Conservation (phyloP, 2,113 vertebrate genomes). For the Microtus montanus region DNA sequence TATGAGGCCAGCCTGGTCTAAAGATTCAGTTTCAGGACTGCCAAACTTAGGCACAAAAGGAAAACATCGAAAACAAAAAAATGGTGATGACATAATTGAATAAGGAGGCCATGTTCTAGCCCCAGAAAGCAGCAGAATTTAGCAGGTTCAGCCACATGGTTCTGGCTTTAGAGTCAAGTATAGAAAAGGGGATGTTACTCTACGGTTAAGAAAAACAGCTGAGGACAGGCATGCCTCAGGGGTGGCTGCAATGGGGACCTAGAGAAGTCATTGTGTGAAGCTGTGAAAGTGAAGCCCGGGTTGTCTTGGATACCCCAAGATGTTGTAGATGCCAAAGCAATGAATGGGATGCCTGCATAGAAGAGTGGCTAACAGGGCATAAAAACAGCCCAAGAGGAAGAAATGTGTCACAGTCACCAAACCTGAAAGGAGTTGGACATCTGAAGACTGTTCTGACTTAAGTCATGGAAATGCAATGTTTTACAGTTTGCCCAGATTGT, state of each 20-base stretch:
- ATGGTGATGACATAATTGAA: not conserved
- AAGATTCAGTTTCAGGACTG: not conserved
- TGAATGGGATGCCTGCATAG: not conserved
- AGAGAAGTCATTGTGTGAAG: not conserved
- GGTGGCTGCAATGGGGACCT: not conserved
- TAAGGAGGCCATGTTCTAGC: not conserved
- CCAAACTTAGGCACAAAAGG: not conserved
- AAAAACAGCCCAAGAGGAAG: not conserved
- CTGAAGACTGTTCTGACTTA: not conserved
- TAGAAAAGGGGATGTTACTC: not conserved
- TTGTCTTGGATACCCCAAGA: not conserved
- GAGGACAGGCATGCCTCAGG: not conserved
- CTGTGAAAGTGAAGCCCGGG: not conserved
- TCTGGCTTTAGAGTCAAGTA: not conserved
- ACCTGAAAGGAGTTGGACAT: not conserved
- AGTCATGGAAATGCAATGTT: not conserved
- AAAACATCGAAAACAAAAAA: not conserved
- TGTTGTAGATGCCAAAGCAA: not conserved
- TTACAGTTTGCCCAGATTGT: not conserved
- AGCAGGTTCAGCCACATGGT: not conserved
- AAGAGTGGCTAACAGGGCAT: not conserved
- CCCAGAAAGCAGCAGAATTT: not conserved
- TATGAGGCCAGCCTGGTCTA: not conserved
- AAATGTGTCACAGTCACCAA: not conserved
- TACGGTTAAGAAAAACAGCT: not conserved